phyloP scores from a whole-genome alignment of 2,888 invertebrate species.

The Campoletis raptor region DNA sequence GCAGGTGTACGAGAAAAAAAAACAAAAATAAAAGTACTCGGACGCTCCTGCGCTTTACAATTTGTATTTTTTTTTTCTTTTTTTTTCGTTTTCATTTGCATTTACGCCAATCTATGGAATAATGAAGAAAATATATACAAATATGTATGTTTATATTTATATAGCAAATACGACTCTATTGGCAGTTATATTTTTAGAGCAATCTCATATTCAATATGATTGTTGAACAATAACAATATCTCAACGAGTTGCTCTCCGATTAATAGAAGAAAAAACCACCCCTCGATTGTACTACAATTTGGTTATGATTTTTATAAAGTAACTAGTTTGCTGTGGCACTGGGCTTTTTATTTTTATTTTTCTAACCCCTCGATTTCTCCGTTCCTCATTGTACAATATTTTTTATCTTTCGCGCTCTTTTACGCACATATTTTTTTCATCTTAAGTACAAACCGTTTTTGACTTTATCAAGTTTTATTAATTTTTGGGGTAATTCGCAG shows the following conservation, averaged over 20 bases:
- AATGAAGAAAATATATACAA: constrained; percentile 20
- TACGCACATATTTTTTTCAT: constrained; percentile 23
- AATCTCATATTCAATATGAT: constrained; percentile 41
- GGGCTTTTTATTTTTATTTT: constrained; percentile 65
- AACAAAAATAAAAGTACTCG: constrained; percentile 34
- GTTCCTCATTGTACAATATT: constrained; percentile 27
- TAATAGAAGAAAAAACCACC: constrained; percentile 62
- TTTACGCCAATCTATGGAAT: constrained; percentile 25
- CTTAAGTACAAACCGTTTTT: constrained; percentile 71
- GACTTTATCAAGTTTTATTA: constrained; percentile 15
- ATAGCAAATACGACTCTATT: constrained; percentile 56
- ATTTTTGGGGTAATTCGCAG: neutral
- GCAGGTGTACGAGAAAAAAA: constrained; percentile 37
- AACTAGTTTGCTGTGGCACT: constrained; percentile 78
- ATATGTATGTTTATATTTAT: neutral
- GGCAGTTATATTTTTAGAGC: constrained; percentile 59
- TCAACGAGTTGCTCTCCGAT: constrained; percentile 39
- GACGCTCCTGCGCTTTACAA: constrained; percentile 14
- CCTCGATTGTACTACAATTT: constrained; percentile 82
- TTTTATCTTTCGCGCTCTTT: constrained; percentile 22
- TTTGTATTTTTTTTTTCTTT: constrained; percentile 19
- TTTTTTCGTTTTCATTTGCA: neutral
- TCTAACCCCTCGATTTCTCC: neutral
- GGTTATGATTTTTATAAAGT: constrained; percentile 79
- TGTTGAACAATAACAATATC: constrained; percentile 56